Evolutionary conservation across 23 tunicate species (phyloP).

Genomic region (Clavelina lepadiformis): DNA sequence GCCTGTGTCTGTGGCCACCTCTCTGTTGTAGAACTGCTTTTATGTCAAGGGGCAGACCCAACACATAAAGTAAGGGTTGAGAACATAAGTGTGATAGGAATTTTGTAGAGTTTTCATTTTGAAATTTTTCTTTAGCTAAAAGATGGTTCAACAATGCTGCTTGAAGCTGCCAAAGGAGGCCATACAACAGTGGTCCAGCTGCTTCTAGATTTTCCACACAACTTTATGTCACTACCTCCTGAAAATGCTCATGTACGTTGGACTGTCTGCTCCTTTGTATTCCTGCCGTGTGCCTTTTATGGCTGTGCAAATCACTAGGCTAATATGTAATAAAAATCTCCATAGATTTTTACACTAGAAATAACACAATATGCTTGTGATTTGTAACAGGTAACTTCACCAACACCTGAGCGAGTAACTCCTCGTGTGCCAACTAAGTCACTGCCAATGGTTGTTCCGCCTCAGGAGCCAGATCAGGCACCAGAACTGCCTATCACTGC

Average conservation of each 20-base stretch:
- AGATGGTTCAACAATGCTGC: slow-evolving; percentile 87
- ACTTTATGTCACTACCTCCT: slow-evolving; percentile 31
- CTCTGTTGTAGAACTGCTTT: slow-evolving; percentile 74
- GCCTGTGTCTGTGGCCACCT: slow-evolving; percentile 94
- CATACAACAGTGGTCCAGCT: slow-evolving; percentile 75
- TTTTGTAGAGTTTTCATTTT: neutral
- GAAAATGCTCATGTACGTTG: slow-evolving; percentile 29
- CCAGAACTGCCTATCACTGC: slow-evolving; percentile 32
- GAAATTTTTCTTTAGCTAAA: slow-evolving; percentile 43
- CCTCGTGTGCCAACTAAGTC: slow-evolving; percentile 87
- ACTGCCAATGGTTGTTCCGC: slow-evolving; percentile 87
- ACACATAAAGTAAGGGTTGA: slow-evolving; percentile 76
- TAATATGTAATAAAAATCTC: neutral
- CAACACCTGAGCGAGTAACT: slow-evolving; percentile 45
- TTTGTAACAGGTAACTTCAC: slow-evolving; percentile 26
- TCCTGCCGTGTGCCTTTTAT: neutral
- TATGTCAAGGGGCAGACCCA: slow-evolving; percentile 92
- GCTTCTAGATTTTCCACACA: slow-evolving; percentile 76
- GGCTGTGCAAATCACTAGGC: no score
- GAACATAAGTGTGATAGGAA: neutral
- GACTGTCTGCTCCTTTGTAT: neutral
- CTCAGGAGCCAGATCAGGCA: slow-evolving; percentile 84
- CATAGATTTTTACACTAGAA: neutral
- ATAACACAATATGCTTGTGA: no score
- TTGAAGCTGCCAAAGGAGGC: slow-evolving; percentile 94